Evolutionary conservation across 2,797 vertebrate genomes (phyloP).

Genomic region (Hafferia zeledoni): DNA sequence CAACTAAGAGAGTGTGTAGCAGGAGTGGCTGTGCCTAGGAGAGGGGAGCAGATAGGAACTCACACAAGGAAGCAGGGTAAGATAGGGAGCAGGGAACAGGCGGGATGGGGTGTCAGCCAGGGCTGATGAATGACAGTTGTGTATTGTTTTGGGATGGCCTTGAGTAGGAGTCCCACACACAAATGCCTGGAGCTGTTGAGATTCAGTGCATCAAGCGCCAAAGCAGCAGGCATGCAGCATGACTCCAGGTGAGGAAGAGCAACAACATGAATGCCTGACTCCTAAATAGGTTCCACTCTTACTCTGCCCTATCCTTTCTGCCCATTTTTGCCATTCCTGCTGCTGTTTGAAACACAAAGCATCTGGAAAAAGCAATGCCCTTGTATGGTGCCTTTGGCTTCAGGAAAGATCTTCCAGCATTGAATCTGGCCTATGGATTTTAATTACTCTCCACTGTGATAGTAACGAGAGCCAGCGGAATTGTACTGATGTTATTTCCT

Average conservation of each 20-base stretch:
- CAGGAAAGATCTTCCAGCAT: not conserved
- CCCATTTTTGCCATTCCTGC: not conserved
- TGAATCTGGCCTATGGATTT: slow-evolving; percentile 55
- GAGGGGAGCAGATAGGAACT: not conserved
- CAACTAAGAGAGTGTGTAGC: not conserved
- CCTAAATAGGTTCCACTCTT: not conserved
- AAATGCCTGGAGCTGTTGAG: not conserved
- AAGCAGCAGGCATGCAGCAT: not conserved
- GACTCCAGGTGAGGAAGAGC: not conserved
- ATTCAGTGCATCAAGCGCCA: not conserved
- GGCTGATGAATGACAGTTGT: not conserved
- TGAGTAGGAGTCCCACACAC: not conserved
- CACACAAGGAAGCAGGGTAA: not conserved
- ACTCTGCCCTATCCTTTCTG: not conserved
- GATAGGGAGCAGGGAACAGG: not conserved
- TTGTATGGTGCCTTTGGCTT: not conserved
- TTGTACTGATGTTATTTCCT: slow-evolving; percentile 66
- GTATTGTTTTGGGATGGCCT: not conserved
- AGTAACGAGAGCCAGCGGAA: slow-evolving; percentile 53
- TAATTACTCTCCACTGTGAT: slow-evolving; percentile 61
- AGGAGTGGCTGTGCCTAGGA: not conserved
- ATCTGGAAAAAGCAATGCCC: slow-evolving; percentile 7
- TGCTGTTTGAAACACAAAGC: not conserved
- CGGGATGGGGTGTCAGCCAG: not conserved
- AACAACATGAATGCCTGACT: not conserved